phyloP scores from a whole-genome alignment of 2,113 vertebrate species.

The Tricholaema leucomelas region DNA sequence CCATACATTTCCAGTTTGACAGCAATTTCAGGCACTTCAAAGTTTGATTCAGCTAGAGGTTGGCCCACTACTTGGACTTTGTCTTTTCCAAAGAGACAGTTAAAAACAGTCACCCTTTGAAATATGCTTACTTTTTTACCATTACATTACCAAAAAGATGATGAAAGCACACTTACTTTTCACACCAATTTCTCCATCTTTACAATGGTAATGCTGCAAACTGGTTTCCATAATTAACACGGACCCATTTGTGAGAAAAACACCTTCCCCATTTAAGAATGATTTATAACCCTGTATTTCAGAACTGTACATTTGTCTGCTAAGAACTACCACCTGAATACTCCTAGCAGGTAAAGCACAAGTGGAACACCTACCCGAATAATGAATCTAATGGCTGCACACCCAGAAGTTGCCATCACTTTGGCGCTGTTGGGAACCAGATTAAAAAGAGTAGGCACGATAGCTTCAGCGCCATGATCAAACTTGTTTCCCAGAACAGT shows the following conservation, averaged over 20 bases:
- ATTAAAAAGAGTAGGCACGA: slow-evolving; percentile 96
- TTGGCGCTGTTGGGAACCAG: slow-evolving; percentile 98
- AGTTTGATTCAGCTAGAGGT: slow-evolving; percentile 87
- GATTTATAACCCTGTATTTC: background rate
- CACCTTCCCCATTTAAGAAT: background rate
- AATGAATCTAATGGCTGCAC: slow-evolving; percentile 93
- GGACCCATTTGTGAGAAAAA: background rate
- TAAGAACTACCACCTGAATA: background rate
- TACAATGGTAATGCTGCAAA: background rate
- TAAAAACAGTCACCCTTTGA: background rate
- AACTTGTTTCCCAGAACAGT: slow-evolving; percentile 94
- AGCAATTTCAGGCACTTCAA: slow-evolving; percentile 94
- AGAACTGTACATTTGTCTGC: background rate
- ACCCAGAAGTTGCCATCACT: slow-evolving; percentile 95
- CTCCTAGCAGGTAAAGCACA: background rate
- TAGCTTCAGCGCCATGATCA: slow-evolving; percentile 95
- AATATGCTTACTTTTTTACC: background rate
- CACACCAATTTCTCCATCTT: background rate
- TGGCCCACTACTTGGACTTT: background rate
- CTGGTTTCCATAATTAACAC: background rate
- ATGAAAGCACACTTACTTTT: background rate
- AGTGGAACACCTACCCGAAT: slow-evolving; percentile 83
- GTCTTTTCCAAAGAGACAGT: background rate
- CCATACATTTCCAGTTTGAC: slow-evolving; percentile 96
- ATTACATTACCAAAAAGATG: background rate